A percentile compares a stretch with the other conserved stretches of the same genome.
These are phyloP conservation scores for Micrasema minimum DNA, from an alignment of 1,140 invertebrate species.

Conservation along the genomic window DNA sequence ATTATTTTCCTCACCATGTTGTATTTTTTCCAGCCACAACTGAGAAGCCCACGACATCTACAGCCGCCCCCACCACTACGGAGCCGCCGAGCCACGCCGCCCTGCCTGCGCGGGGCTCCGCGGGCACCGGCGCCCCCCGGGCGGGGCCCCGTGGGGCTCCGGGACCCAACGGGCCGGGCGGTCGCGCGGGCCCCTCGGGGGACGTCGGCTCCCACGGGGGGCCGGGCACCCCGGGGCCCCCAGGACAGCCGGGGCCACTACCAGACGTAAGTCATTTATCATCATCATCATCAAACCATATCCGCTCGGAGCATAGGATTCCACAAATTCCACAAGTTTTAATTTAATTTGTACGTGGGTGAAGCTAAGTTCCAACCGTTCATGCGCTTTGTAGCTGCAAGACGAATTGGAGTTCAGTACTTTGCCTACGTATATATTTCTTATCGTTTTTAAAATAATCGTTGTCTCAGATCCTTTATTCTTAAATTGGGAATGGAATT, in stretches of 20 bases:
- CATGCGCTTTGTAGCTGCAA: no score
- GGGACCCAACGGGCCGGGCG: constrained; percentile 69
- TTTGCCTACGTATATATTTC: no score
- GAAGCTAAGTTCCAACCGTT: no score
- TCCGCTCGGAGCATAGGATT: no score
- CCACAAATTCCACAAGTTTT: no score
- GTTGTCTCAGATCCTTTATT: no score
- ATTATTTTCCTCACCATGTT: no score
- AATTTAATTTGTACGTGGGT: no score
- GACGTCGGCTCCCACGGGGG: constrained; percentile 71
- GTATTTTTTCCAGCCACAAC: constrained; percentile 29
- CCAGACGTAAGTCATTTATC: constrained; percentile 73
- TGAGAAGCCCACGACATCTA: constrained; percentile 38
- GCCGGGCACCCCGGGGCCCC: constrained; percentile 77
- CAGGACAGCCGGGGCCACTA: constrained; percentile 76
- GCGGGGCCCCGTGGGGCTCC: constrained; percentile 62
- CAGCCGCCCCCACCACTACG: constrained; percentile 51
- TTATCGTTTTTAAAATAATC: no score
- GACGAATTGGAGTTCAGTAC: no score
- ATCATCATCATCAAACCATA: no score
- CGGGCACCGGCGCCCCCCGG: constrained; percentile 58
- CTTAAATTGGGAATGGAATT: no score
- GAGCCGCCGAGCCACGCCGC: constrained; percentile 53
- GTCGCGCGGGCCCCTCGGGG: constrained; percentile 73
- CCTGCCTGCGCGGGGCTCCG: constrained; percentile 57